These are phyloP conservation scores for Plectropomus leopardus DNA, from an alignment of 2,113 vertebrate genomes.

Conservation along the genomic window DNA sequence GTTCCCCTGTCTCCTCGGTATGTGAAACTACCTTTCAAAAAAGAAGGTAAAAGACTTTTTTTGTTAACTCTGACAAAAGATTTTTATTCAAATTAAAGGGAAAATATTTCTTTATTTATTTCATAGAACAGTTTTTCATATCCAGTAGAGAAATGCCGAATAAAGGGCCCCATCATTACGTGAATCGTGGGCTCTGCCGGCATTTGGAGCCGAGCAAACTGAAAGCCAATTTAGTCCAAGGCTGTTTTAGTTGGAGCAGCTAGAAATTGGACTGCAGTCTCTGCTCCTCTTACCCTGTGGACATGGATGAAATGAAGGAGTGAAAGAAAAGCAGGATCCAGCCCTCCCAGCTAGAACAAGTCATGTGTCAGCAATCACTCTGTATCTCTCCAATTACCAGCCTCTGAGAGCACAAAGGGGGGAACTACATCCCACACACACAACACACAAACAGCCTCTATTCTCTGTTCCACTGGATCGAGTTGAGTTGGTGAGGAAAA, in stretches of 20 bases:
- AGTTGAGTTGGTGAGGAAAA: slow-evolving; percentile 27
- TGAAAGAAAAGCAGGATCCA: slow-evolving; percentile 54
- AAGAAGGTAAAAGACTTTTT: neutral
- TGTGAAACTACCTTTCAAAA: neutral
- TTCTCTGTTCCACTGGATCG: neutral
- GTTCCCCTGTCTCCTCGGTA: neutral
- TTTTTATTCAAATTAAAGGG: neutral
- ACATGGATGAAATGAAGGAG: slow-evolving; percentile 51
- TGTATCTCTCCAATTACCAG: slow-evolving; percentile 71
- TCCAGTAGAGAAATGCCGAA: slow-evolving; percentile 11
- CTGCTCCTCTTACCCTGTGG: slow-evolving; percentile 63
- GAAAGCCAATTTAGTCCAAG: slow-evolving; percentile 54
- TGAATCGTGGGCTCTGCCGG: slow-evolving; percentile 16
- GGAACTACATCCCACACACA: slow-evolving; percentile 11
- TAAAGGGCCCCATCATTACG: slow-evolving; percentile 19
- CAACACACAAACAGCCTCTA: slow-evolving; percentile 8
- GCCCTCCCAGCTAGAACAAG: slow-evolving; percentile 65
- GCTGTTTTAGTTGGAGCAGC: slow-evolving; percentile 49
- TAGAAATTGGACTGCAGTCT: slow-evolving; percentile 35
- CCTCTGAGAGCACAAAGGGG: slow-evolving; percentile 36
- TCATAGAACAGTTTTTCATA: neutral
- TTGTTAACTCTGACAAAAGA: neutral
- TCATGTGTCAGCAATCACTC: slow-evolving; percentile 67
- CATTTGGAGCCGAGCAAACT: slow-evolving; percentile 14
- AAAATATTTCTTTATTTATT: neutral